These are phyloP conservation scores for Chlorops oryzae DNA, from an alignment of 1,140 invertebrate genomes.

Conservation along the genomic window DNA sequence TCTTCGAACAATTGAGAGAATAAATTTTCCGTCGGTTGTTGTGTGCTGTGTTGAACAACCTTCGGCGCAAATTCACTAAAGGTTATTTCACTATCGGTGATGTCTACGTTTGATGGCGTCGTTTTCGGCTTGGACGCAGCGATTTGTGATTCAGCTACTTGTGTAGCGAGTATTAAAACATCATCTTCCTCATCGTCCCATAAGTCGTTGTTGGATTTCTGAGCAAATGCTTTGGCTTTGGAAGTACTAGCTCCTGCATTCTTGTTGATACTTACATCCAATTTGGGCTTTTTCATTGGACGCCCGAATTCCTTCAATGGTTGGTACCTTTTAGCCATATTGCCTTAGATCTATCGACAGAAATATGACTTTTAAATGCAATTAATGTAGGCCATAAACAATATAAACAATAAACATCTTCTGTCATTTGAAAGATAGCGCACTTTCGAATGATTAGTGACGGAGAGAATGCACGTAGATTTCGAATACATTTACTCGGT, in stretches of 20 bases:
- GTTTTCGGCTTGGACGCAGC: conserved; percentile 3
- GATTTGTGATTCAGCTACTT: conserved; percentile 29
- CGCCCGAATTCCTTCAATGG: conserved; percentile 26
- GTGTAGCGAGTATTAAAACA: conserved; percentile 35
- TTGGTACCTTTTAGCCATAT: conserved; percentile 31
- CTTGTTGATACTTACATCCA: conserved; percentile 29
- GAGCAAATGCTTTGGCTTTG: neutral
- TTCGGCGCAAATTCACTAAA: conserved; percentile 30
- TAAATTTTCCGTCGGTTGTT: conserved; percentile 17
- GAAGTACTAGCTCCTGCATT: too few relatives aligned
- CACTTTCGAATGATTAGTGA: too few relatives aligned
- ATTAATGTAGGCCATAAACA: too few relatives aligned
- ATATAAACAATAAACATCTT: too few relatives aligned
- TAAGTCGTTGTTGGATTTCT: conserved; percentile 17
- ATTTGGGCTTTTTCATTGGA: conserved; percentile 29
- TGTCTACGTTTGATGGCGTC: conserved; percentile 9
- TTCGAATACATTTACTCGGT: too few relatives aligned
- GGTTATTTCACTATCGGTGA: conserved; percentile 20
- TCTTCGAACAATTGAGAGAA: conserved; percentile 24
- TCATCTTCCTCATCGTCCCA: conserved; percentile 42
- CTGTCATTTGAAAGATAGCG: too few relatives aligned
- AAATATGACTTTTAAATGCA: too few relatives aligned
- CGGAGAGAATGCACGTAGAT: too few relatives aligned
- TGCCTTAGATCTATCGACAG: too few relatives aligned
- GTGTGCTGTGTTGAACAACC: conserved; percentile 27